A percentile compares a stretch with the other conserved stretches of the same genome.
Conservation (phyloP, 2,888 invertebrate species). For the Lithophane socia region DNA sequence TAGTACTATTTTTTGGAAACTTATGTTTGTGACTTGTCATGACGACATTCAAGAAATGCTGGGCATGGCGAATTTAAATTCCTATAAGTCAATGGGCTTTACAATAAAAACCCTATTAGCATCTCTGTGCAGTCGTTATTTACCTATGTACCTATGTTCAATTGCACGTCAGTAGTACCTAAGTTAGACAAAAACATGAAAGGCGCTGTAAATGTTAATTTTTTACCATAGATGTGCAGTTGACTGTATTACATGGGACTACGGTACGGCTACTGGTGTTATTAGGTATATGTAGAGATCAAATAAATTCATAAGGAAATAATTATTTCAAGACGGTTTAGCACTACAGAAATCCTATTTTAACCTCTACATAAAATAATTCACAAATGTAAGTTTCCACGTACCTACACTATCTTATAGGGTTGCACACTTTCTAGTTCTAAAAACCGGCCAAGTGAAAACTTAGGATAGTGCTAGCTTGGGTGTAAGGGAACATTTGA, state of each 20-base stretch:
- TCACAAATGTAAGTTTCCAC: conserved; percentile 9
- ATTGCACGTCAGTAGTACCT: too few species aligned
- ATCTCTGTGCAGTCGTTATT: background rate
- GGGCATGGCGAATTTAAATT: background rate
- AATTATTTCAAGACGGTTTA: conserved; percentile 14
- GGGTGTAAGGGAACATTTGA: background rate
- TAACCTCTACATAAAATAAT: background rate
- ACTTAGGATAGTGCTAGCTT: background rate
- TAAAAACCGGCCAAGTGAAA: conserved; percentile 8
- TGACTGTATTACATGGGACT: background rate
- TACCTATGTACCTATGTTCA: background rate
- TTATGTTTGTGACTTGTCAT: background rate
- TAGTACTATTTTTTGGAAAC: background rate
- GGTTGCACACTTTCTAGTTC: background rate
- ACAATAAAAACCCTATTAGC: conserved; percentile 2
- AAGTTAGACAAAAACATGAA: background rate
- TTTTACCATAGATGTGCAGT: background rate
- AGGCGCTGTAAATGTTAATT: background rate
- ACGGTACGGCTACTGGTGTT: background rate
- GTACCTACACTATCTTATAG: background rate
- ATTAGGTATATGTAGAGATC: background rate
- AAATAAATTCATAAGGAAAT: too few species aligned
- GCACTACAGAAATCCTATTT: conserved; percentile 9
- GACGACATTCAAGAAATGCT: background rate
- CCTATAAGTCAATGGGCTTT: background rate